Evolutionary conservation across 2,888 invertebrate genomes (phyloP), one percentile per base, ranked within the genome.

Genomic region (Sericinus montela): DNA sequence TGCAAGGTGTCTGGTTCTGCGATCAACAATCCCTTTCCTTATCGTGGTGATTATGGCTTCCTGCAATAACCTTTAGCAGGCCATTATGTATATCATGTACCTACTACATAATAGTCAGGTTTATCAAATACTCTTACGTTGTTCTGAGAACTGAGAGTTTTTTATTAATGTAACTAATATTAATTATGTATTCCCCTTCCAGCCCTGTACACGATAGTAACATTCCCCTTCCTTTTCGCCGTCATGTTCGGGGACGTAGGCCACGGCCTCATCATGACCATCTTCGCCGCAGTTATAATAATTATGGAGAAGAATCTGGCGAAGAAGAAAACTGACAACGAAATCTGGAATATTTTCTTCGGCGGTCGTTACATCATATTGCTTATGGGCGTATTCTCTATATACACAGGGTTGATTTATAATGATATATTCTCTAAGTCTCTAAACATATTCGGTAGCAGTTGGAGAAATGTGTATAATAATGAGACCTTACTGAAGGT

Each of bases 231-330:
- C 77, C 85, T 94, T 48, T 94, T 94, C 77, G 93, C 93, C 54
- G 92, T 94, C 53, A 94, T 94, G 94, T 94, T 94, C 75, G 94
- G 94, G 15, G 94, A 94, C 77, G 85, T 91, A 59, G 94, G 94
- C 15, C 94, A 94, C 69, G 94, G 93, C 0, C 58, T 92, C 14
- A 83, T 94, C 52, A 92, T 94, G 92, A 86, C 92, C 3, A 63
- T 90, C 39, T 93, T 93, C 66, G 93, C 91, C 5, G 80, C 90
- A 10, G 91, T 90, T 76, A 89, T 94, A 77, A 91, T 93, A 47
- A 65, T 92, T 41, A 89, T 80, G 58, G 94, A 94, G 69, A 92
- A 92, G 58, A 87, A 77, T 52, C 80, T 94, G 38, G 54, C 76
- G 11, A 85, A 86, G 59, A 74, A 74, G 34, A 90, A 90, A 60